These are phyloP conservation scores for Philypnodon macrostomus DNA, from an alignment of 2,797 vertebrate genomes.

Conservation along the genomic window DNA sequence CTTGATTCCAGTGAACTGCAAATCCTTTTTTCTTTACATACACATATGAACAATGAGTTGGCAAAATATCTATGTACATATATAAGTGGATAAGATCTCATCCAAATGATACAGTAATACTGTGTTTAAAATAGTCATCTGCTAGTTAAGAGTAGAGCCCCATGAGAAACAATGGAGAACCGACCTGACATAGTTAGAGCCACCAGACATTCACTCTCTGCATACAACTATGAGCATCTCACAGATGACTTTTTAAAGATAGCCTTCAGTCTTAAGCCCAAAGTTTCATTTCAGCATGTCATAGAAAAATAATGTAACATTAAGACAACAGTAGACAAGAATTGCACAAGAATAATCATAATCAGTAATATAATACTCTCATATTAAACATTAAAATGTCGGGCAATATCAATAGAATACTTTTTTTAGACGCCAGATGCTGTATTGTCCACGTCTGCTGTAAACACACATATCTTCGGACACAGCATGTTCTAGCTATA, in stretches of 20 bases:
- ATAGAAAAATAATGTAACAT: constrained; percentile 97
- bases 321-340: constrained; percentile 90
- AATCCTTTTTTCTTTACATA: constrained; percentile 80
- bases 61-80: constrained; percentile 99
- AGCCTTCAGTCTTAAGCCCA: constrained; percentile 81
- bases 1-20: constrained; percentile 85
- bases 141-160: constrained; percentile 86
- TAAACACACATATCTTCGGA: constrained; percentile 40
- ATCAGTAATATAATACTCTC: constrained; percentile 92
- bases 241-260: constrained; percentile 67
- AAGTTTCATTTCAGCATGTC: constrained; percentile 78
- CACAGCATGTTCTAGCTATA: constrained; percentile 53
- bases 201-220: constrained; percentile 80
- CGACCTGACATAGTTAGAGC: constrained; percentile 83
- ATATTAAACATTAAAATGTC: constrained; percentile 97
- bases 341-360: constrained; percentile 93
- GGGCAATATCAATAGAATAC: constrained; percentile 86
- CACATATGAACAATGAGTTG: constrained; percentile 96
- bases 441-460: constrained; percentile 73
- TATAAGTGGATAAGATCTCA: constrained; percentile 78
- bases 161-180: constrained; percentile 83
- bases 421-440: constrained; percentile 76
- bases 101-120: constrained; percentile 88
- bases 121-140: constrained; percentile 92
- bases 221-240: constrained; percentile 50